Base-by-base conservation (phyloP, 92 coral and sea anemone genomes). In the Zoanthus gigantus region DNA sequence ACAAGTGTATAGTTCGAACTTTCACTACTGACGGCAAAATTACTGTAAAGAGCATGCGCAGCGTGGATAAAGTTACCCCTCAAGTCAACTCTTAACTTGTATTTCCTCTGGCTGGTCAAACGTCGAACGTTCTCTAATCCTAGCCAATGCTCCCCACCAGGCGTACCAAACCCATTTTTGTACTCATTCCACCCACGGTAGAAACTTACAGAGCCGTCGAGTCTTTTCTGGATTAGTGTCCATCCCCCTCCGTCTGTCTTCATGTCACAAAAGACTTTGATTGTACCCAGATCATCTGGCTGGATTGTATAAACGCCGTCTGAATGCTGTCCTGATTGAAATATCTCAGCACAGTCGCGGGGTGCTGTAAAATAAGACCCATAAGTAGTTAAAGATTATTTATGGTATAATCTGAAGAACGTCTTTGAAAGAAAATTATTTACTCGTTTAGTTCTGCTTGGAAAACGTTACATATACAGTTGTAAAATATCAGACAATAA, bases 261-360 rank as follows among this genome's bases (percentile, higher is more conserved):
- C 87, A 93, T 95, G 87, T 95, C 98, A 82, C 98, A 95, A 61
- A 77, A 90, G n/a, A 94, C 98, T 52, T 87, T 77, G 82, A 95
- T 91, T 18, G 79, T 28, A 0, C 92, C 95, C 72, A 72, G 45
- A 16, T 90, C 95, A 54, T 95, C 95, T 32, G 97, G 98, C 67
- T 92, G 90, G 79, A 95, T 87, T 12, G 79, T 60, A 66, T 92
- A 95, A n/a, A 94, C 58, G 15, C 93, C 94, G 66, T 88, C 92
- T 56, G 82, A 69, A 44, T 50, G 92, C 13, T 83, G n/a, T 2
- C 98, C 98, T 15, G 88, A 87, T 78, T 66, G 87, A 87, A 82
- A 85, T 44, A 88, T 72, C 66, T 92, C 95, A 37, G 90, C 89
- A 56, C 98, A 95, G 89, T 92, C 88, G 47, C 76, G 88, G 58